These are phyloP conservation scores for Marronus borbonicus DNA, from an alignment of 2,888 invertebrate genomes.

Conservation along the genomic window DNA sequence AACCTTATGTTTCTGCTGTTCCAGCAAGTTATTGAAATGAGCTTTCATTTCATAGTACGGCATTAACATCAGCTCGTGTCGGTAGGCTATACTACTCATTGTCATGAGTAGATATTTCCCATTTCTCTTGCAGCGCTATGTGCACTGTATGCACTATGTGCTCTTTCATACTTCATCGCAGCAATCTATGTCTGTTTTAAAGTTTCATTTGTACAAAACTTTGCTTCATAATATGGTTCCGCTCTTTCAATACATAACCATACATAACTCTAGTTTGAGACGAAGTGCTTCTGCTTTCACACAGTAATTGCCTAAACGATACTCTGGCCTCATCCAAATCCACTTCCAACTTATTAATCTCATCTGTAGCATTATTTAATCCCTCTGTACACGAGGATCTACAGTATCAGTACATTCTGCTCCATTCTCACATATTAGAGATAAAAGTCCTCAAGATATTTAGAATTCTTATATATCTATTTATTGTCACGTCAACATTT, in stretches of 20 bases:
- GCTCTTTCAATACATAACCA: slow-evolving; percentile 88
- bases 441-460: not conserved
- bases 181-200: slow-evolving; percentile 89
- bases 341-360: slow-evolving; percentile 92
- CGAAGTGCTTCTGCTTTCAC: slow-evolving; percentile 83
- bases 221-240: slow-evolving; percentile 91
- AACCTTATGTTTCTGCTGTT: slow-evolving; percentile 87
- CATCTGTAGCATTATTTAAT: slow-evolving; percentile 92
- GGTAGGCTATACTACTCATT: slow-evolving; percentile 81
- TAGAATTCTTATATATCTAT: slow-evolving; percentile 28
- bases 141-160: too few species aligned
- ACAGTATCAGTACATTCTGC: slow-evolving; percentile 79
- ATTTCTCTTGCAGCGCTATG: too few species aligned
- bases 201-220: slow-evolving; percentile 87
- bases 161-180: slow-evolving; percentile 86
- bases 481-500: slow-evolving; percentile 71
- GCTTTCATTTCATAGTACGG: slow-evolving; percentile 96
- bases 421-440: slow-evolving; percentile 74
- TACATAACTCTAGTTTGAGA: slow-evolving; percentile 77
- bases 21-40: slow-evolving; percentile 88
- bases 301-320: slow-evolving; percentile 84
- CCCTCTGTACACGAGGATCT: slow-evolving; percentile 89
- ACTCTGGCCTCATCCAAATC: slow-evolving; percentile 91
- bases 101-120: too few species aligned
- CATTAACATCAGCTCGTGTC: slow-evolving; percentile 80